Conservation (phyloP, 2,888 invertebrate genomes). For the Metalampra italica region DNA sequence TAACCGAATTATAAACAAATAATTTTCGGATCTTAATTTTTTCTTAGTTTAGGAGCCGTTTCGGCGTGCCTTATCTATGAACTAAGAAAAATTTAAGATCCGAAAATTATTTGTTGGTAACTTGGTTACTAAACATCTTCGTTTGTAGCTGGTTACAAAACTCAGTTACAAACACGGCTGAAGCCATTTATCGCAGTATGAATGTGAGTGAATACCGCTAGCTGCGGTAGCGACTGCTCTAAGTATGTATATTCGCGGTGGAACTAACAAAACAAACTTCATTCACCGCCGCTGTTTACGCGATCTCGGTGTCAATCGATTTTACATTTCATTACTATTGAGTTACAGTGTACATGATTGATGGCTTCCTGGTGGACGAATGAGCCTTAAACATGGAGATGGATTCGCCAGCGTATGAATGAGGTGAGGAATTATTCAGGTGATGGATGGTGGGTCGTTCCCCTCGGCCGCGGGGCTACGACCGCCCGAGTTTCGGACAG, state of each 20-base stretch:
- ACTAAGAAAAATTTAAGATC: too few relatives aligned
- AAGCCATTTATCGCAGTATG: too few relatives aligned
- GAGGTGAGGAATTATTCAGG: conserved; percentile 66
- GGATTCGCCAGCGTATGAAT: conserved; percentile 63
- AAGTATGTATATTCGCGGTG: neutral
- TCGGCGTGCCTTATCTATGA: too few relatives aligned
- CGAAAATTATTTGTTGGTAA: too few relatives aligned
- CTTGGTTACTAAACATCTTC: too few relatives aligned
- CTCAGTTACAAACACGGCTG: too few relatives aligned
- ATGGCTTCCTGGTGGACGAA: conserved; percentile 58
- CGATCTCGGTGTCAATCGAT: conserved; percentile 21
- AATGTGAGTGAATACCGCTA: too few relatives aligned
- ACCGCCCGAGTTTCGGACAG: conserved; percentile 70
- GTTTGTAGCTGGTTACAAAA: too few relatives aligned
- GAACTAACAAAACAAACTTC: conserved; percentile 16
- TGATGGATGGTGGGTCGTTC: conserved; percentile 58
- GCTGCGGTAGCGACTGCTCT: too few relatives aligned
- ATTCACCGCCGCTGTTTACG: conserved; percentile 24
- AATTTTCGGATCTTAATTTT: too few relatives aligned
- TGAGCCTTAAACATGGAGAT: conserved; percentile 60
- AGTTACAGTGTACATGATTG: conserved; percentile 32
- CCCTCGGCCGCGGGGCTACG: conserved; percentile 60
- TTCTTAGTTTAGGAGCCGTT: too few relatives aligned
- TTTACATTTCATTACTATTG: conserved; percentile 27
- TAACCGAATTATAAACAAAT: too few relatives aligned